Evolutionary conservation across 2,113 vertebrate genomes (phyloP).

Genomic region (Pionites leucogaster): DNA sequence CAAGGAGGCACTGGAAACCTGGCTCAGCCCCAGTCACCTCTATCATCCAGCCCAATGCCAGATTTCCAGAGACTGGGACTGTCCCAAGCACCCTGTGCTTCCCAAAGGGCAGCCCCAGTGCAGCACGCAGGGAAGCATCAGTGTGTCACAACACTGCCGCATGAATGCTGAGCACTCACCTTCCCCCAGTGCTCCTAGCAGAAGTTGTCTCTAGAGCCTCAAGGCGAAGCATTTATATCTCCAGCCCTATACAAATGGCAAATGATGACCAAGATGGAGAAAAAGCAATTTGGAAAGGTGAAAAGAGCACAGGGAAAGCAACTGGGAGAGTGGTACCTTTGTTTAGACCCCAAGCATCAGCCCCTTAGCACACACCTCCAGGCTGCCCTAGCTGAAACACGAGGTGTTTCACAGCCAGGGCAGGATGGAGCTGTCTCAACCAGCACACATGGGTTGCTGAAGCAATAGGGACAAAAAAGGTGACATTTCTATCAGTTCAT

Average conservation of each 20-base stretch:
- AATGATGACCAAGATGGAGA: neutral
- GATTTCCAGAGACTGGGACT: neutral
- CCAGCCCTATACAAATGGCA: neutral
- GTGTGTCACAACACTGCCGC: neutral
- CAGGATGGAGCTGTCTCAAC: neutral
- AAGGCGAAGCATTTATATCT: neutral
- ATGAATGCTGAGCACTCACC: neutral
- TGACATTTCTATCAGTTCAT: neutral
- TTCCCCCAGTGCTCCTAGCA: neutral
- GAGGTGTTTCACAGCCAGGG: neutral
- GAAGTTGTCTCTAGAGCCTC: neutral
- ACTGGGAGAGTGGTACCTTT: neutral
- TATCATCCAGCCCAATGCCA: neutral
- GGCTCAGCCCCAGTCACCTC: neutral
- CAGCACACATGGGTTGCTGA: neutral
- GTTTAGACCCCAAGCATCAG: neutral
- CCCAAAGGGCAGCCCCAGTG: fast-evolving
- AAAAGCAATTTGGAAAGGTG: neutral
- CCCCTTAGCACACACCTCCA: neutral
- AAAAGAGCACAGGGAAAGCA: neutral
- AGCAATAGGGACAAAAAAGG: neutral
- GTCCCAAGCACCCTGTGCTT: neutral
- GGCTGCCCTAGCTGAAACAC: neutral
- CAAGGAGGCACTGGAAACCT: neutral
- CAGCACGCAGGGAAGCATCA: neutral